Base-by-base conservation (phyloP, 2,888 invertebrate genomes). In the Acleris emargana region DNA sequence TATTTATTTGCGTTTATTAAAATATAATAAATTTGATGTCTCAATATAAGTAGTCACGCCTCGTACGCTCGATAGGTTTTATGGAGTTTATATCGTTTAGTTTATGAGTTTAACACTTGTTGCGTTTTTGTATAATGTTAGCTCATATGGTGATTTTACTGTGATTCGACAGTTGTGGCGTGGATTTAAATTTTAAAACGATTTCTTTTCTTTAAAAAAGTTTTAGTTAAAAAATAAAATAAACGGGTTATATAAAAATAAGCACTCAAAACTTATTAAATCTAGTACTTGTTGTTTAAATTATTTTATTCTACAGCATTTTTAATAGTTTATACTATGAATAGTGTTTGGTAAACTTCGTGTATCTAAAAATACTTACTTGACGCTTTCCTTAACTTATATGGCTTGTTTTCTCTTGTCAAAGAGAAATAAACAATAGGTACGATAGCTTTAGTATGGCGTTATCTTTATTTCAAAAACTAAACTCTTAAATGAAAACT, bases 1-100 rank as follows among this genome's bases (percentile, higher is more conserved):
- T 87, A 81, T 76, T 78, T 82, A 86, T 86, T 86, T 86, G 87
- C 82, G 86, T 86, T 73, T 80, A 86, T 88, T 88, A 88, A 86
- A 86, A 70, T 71, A 79, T 79, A 80, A 88, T 89, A 84, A 84
- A 86, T 82, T 78, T 82, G 82, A 87, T 77, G 81, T 81, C 81
- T 86, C 80, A 76, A 84, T 80, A 62, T 69, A 60, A 22, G 58
- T 32, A 59, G 69, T 76, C 79, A 76, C 79, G 79, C 79, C 76
- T 69, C 18, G 51, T 54, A 45, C 68, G 61, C 60, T 60, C 57
- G 49, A 64, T 58, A 55, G 68, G 69, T 72, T 74, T 72, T 70
- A 73, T 73, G 69, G 67, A 45, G 68, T n/a, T 72, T 69, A 72
- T 72, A 69, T 69, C 55, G 28, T 62, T 69, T 64, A 67, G 50